phyloP scores from a whole-genome alignment of 2,113 vertebrate species.

The Vulpes lagopus region DNA sequence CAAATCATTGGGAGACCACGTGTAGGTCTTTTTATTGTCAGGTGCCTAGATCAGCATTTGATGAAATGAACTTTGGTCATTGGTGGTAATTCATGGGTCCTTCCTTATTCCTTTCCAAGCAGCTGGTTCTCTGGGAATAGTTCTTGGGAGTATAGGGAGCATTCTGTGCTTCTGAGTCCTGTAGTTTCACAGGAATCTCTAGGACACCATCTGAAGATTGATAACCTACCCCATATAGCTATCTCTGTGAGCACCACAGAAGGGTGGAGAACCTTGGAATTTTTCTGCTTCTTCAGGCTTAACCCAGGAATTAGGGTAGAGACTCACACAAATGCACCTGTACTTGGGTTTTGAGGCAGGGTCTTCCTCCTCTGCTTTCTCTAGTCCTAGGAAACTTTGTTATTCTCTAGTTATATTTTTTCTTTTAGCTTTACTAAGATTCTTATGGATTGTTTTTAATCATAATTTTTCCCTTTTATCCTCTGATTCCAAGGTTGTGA shows the following conservation, averaged over 20 bases:
- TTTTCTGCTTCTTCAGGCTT: background rate
- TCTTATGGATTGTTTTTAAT: background rate
- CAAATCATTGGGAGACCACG: background rate
- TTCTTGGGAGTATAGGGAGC: background rate
- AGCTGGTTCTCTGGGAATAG: background rate
- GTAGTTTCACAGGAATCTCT: background rate
- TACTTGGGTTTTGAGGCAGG: background rate
- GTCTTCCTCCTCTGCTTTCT: background rate
- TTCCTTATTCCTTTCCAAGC: background rate
- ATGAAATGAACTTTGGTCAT: background rate
- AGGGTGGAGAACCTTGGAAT: background rate
- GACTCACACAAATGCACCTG: background rate
- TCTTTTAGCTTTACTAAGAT: background rate
- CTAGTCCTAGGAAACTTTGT: background rate
- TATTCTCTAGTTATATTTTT: conserved; percentile 16
- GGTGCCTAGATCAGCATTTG: background rate
- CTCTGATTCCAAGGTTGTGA: conserved; percentile 28
- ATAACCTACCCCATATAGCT: too few relatives aligned
- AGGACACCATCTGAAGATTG: background rate
- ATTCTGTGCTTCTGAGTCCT: background rate
- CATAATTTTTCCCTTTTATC: background rate
- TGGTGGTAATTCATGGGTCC: background rate
- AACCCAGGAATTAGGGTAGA: background rate
- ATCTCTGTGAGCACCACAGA: background rate
- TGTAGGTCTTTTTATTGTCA: background rate